phyloP scores from a whole-genome alignment of 2,113 vertebrate species.

The Lethenteron camtschaticum region DNA sequence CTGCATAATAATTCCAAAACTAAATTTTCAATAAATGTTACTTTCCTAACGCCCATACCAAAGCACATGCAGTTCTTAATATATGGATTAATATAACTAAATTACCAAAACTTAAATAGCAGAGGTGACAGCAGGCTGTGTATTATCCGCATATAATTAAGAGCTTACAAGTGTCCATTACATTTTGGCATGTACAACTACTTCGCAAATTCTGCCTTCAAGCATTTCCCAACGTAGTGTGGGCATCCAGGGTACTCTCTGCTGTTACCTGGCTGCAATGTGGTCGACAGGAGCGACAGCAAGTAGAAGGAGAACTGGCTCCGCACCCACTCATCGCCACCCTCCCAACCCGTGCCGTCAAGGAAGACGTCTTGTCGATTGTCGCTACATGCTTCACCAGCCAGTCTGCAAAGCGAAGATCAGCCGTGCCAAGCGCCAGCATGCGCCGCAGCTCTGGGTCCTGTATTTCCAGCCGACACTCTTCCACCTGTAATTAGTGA shows the following conservation, averaged over 20 bases:
- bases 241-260: not conserved
- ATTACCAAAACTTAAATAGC: not conserved
- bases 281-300: constrained; percentile 56
- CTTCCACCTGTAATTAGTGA: constrained; percentile 41
- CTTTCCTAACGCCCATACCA: too few relatives aligned
- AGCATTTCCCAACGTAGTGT: not conserved
- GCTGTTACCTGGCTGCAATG: constrained; percentile 45
- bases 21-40: too few relatives aligned
- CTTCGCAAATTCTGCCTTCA: not conserved
- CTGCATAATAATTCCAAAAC: too few relatives aligned
- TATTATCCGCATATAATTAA: not conserved
- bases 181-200: not conserved
- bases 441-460: constrained; percentile 65
- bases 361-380: constrained; percentile 83
- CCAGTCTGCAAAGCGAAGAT: constrained; percentile 75
- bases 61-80: too few relatives aligned
- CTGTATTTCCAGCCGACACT: constrained; percentile 56
- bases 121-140: not conserved
- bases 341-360: constrained; percentile 94
- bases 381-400: constrained; percentile 80
- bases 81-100: not conserved
- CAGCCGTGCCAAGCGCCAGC: constrained; percentile 61
- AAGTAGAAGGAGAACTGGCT: constrained; percentile 79
- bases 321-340: constrained; percentile 92
- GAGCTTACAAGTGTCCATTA: not conserved